Evolutionary conservation across 2,888 invertebrate genomes (phyloP).

Genomic region (Harpalus rubripes): DNA sequence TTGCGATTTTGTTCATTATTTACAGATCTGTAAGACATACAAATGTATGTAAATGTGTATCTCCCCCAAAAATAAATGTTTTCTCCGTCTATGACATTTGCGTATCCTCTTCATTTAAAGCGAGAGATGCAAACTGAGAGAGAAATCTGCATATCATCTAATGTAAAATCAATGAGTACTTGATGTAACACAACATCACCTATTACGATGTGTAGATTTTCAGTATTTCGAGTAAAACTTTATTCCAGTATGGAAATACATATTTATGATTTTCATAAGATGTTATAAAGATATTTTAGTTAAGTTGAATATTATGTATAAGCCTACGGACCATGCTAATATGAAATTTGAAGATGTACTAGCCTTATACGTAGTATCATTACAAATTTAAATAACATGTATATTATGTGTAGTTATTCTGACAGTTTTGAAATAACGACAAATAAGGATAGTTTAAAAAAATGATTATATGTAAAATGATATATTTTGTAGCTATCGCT

Average conservation of each 20-base stretch:
- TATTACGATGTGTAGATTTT: slow-evolving; percentile 48
- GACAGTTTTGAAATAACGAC: slow-evolving; percentile 20
- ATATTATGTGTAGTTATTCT: slow-evolving; percentile 21
- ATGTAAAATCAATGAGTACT: slow-evolving; percentile 58
- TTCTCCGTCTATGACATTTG: slow-evolving; percentile 10
- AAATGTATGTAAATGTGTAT: background rate
- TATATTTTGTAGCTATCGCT: slow-evolving; percentile 10
- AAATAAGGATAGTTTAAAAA: background rate
- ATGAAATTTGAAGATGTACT: slow-evolving; percentile 32
- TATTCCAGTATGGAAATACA: slow-evolving; percentile 27
- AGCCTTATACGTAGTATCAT: background rate
- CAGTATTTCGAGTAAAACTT: background rate
- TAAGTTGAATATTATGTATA: slow-evolving; percentile 24
- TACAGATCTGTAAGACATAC: too few relatives aligned
- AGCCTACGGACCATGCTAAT: slow-evolving; percentile 37
- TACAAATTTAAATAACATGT: slow-evolving; percentile 9
- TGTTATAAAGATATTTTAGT: slow-evolving; percentile 25
- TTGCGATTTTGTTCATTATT: too few relatives aligned
- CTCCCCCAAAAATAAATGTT: background rate
- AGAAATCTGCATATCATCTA: slow-evolving; percentile 61
- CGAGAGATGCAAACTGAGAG: slow-evolving; percentile 17
- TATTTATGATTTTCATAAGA: slow-evolving; percentile 11
- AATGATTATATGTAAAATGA: slow-evolving; percentile 6
- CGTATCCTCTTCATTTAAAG: slow-evolving; percentile 22
- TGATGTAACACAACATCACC: slow-evolving; percentile 35